Conservation (phyloP, 2,113 vertebrate species). For the Machaerirhynchus nigripectus region DNA sequence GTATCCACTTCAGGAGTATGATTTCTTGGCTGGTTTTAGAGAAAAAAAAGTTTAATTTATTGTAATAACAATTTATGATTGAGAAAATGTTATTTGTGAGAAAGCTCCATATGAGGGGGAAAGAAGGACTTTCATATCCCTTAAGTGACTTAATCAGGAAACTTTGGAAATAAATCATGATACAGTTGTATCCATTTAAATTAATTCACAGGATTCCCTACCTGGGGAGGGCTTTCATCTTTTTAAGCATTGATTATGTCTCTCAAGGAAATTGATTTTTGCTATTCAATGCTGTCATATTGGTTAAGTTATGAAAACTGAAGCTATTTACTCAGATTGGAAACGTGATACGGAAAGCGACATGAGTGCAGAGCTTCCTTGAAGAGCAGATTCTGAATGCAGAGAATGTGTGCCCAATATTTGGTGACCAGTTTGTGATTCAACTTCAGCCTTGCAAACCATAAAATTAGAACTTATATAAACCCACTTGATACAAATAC, state of each 20-base stretch:
- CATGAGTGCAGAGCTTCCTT: neutral
- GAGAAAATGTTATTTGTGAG: neutral
- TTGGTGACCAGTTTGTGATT: neutral
- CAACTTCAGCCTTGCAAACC: neutral
- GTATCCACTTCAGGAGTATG: neutral
- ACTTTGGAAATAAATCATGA: neutral
- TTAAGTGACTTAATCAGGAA: neutral
- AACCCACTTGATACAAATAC: neutral
- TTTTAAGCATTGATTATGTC: neutral
- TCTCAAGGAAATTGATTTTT: neutral
- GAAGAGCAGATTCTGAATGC: neutral
- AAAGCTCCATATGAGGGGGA: neutral
- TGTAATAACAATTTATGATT: neutral
- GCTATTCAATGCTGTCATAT: neutral
- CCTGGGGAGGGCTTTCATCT: neutral
- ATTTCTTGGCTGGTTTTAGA: neutral
- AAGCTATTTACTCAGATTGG: neutral
- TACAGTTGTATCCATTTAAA: neutral
- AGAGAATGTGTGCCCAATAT: neutral
- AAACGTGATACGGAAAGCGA: neutral
- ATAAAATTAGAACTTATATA: neutral
- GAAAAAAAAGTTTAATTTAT: neutral
- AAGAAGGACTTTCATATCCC: neutral
- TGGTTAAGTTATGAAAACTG: neutral
- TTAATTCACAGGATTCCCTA: neutral